phyloP scores from a whole-genome alignment of 2,113 vertebrate species.

The Otolemur garnettii region DNA sequence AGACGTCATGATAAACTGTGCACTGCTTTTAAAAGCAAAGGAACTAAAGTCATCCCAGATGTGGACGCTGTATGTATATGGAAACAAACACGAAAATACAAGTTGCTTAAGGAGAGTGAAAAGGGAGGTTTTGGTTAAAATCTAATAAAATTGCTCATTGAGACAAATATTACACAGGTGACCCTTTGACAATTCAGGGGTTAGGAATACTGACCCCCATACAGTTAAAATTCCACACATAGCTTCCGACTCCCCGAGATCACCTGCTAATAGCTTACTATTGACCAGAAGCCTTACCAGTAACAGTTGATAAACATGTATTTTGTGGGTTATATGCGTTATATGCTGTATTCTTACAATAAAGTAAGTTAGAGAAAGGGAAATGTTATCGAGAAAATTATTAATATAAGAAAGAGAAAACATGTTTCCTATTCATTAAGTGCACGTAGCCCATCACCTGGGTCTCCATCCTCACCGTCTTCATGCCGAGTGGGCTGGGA shows the following conservation, averaged over 20 bases:
- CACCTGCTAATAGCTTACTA: not conserved
- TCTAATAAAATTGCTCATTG: not conserved
- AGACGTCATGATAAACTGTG: not conserved
- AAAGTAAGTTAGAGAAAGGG: not conserved
- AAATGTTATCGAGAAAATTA: not conserved
- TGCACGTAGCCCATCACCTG: not conserved
- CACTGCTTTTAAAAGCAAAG: conserved; percentile 16
- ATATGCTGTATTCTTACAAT: not conserved
- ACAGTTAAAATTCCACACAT: not conserved
- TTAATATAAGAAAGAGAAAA: not conserved
- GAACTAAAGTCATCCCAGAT: not conserved
- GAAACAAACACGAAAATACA: not conserved
- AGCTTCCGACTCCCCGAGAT: not conserved
- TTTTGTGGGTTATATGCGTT: not conserved
- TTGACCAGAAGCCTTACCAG: not conserved
- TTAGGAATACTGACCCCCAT: not conserved
- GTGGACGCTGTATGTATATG: not conserved
- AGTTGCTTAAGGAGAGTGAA: not conserved
- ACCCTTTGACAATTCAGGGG: not conserved
- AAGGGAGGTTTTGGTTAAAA: not conserved
- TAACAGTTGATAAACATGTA: not conserved
- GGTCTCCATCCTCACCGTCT: not conserved
- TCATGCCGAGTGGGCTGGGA: not conserved
- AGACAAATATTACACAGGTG: not conserved
- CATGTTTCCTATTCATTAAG: not conserved